These are phyloP conservation scores for Halcyon smyrnensis DNA, from an alignment of 2,797 vertebrate genomes.

Conservation along the genomic window DNA sequence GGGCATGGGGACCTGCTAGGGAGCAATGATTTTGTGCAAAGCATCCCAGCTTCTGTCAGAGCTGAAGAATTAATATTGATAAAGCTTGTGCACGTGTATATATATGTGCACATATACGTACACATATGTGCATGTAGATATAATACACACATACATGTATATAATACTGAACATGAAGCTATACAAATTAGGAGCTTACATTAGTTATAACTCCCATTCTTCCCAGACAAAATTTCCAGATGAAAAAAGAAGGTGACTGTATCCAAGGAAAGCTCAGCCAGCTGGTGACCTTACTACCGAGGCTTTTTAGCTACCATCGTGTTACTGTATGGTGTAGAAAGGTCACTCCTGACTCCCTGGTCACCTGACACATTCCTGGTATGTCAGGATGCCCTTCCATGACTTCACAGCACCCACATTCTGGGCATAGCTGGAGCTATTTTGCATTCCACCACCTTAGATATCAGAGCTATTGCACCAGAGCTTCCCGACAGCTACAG, in stretches of 20 bases:
- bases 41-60: neutral
- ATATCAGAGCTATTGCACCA: neutral
- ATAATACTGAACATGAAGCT: neutral
- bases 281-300: neutral
- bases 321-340: neutral
- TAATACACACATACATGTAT: fast-evolving
- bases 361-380: neutral
- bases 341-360: neutral
- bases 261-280: neutral
- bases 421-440: neutral
- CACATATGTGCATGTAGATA: no score
- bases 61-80: neutral
- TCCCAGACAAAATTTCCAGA: neutral
- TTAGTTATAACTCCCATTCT: neutral
- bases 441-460: neutral
- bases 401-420: neutral
- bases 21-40: neutral
- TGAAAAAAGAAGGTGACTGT: fast-evolving
- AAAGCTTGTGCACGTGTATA: neutral
- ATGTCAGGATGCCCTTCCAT: neutral
- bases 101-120: no score
- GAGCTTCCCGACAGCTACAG: neutral
- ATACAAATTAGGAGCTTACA: neutral
- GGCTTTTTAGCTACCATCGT: neutral
- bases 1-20: neutral